These are phyloP conservation scores for Ammodytes dubius DNA, from an alignment of 2,113 vertebrate genomes.

Conservation along the genomic window DNA sequence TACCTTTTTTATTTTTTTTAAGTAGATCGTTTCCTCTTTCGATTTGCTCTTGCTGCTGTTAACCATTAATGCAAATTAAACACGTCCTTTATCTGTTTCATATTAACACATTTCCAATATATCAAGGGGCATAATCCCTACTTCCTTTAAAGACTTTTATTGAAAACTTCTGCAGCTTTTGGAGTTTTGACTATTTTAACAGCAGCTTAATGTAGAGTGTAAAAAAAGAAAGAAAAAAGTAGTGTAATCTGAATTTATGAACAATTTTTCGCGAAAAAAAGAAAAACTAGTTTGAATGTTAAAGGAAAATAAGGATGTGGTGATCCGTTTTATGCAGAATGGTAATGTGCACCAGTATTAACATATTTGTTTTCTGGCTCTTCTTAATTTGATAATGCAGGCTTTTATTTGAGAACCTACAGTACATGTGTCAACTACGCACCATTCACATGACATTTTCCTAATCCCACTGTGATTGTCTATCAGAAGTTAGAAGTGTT, in stretches of 20 bases:
- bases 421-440: not conserved
- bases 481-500: not conserved
- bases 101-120: slow-evolving; percentile 13
- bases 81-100: slow-evolving; percentile 34
- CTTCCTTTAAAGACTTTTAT: slow-evolving; percentile 10
- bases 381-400: not conserved
- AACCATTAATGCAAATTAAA: slow-evolving; percentile 4
- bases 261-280: not conserved
- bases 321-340: not conserved
- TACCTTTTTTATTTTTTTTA: not conserved
- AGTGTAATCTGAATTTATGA: not conserved
- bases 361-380: not conserved
- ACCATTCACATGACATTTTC: not conserved
- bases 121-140: not conserved
- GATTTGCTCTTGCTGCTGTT: slow-evolving; percentile 1
- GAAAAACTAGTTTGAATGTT: not conserved
- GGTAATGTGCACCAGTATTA: not conserved
- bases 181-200: not conserved
- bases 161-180: not conserved
- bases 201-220: not conserved
- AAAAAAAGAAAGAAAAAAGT: not conserved
- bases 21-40: not conserved
- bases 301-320: not conserved
- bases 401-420: not conserved
- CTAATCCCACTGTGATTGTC: not conserved